phyloP scores from a whole-genome alignment of 2,797 vertebrate genomes.

The Anguilla obscura region DNA sequence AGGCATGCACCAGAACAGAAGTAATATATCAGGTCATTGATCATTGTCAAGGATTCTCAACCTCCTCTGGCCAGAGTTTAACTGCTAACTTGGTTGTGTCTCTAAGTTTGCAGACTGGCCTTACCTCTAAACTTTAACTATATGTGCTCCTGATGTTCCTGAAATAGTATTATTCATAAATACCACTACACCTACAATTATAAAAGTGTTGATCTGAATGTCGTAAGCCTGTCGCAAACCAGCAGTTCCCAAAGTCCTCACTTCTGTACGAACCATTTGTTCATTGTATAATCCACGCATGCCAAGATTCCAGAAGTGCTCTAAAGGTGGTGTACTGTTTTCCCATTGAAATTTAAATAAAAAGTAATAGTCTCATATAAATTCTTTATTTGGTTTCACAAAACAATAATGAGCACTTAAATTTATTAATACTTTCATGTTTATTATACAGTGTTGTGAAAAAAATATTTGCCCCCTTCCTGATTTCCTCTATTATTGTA shows the following conservation, averaged over 20 bases:
- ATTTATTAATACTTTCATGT: neutral
- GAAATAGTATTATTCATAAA: slow-evolving; percentile 65
- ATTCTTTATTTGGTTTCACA: slow-evolving; percentile 10
- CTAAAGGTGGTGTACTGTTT: neutral
- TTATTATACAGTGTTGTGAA: no score
- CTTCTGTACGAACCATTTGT: neutral
- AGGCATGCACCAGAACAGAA: neutral
- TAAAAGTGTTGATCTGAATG: neutral
- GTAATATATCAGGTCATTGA: neutral
- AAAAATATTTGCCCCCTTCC: no score
- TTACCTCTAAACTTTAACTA: slow-evolving; percentile 78
- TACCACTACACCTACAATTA: neutral
- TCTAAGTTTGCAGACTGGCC: slow-evolving; percentile 84
- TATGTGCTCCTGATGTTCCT: slow-evolving; percentile 83
- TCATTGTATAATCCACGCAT: neutral
- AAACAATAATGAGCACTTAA: neutral
- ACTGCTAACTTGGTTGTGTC: slow-evolving; percentile 85
- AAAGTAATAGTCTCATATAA: neutral
- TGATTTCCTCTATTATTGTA: no score
- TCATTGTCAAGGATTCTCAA: neutral
- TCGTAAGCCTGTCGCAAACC: neutral
- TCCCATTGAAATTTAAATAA: neutral
- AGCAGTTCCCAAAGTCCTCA: neutral
- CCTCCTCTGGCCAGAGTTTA: neutral
- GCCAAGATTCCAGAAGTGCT: neutral